phyloP scores from a whole-genome alignment of 2,797 vertebrate genomes.

The Hafferia zeledoni region DNA sequence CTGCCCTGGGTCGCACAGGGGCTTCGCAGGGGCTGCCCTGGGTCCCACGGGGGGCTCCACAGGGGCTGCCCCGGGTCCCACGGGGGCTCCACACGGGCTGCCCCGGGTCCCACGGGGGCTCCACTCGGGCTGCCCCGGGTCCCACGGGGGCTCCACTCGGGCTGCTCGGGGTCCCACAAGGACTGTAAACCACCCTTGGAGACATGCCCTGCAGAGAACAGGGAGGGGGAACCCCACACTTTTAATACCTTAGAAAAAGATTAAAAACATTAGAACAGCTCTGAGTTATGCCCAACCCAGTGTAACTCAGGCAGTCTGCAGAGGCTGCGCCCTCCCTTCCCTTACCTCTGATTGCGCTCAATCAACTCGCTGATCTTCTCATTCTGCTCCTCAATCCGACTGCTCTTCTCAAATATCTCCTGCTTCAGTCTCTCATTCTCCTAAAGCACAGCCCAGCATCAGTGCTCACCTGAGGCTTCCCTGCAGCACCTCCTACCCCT shows the following conservation, averaged over 20 bases:
- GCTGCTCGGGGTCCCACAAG: too few relatives aligned
- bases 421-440: slow-evolving; percentile 97
- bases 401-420: slow-evolving; percentile 94
- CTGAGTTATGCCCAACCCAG: neutral
- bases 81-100: too few relatives aligned
- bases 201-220: neutral
- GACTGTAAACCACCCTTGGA: neutral
- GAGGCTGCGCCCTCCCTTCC: neutral
- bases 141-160: too few relatives aligned
- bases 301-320: neutral
- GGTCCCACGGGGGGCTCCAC: too few relatives aligned
- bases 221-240: rapidly evolving
- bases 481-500: neutral
- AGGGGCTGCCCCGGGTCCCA: too few relatives aligned
- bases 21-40: too few relatives aligned
- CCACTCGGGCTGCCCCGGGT: too few relatives aligned
- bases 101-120: too few relatives aligned
- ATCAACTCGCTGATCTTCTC: slow-evolving; percentile 93
- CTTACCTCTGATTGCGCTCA: slow-evolving; percentile 94
- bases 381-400: slow-evolving; percentile 94
- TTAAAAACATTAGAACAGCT: rapidly evolving
- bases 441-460: slow-evolving; percentile 70
- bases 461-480: neutral
- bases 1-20: too few relatives aligned
- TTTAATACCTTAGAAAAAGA: neutral